Evolutionary conservation across 2,797 vertebrate genomes (phyloP), one percentile per base, ranked within the genome.

Genomic region (Phaenicophaeus curvirostris): DNA sequence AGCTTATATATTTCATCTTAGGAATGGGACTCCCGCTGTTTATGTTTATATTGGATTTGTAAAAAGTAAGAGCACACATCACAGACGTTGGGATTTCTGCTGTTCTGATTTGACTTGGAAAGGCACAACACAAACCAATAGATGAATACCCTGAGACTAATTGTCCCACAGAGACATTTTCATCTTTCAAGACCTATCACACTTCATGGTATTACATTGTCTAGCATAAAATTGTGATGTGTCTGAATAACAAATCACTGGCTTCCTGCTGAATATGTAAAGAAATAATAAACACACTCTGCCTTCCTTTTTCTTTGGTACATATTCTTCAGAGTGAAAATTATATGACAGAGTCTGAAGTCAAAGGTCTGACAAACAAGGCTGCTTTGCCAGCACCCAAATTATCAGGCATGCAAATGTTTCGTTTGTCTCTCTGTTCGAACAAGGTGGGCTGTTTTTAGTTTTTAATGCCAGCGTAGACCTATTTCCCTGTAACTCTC

Each of bases 101-200:
- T 85, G 82, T 78, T 95, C 80, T 77, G 69, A 69, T 95, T 68
- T 91, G 90, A 71, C 85, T 94, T 77, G 65, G 85, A 95, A 85
- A 91, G 59, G 44, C 77, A 78, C 0, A 1, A 55, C 67, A 72
- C 90, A 93, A 96, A 87, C 87, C 85, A 90, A 83, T 80, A 87
- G 91, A 93, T 67, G 73, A 96, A 88, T 41, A 86, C 71, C 81
- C 71, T 1, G 14, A 71, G 71, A 95, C 66, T 68, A 74, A 94
- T 73, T 59, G 79, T 94, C 89, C 92, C 84, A 14, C 35, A 69
- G 92, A 96, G 92, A 87, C 27, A 63, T 76, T 71, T 94, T 69
- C 53, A 85, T 93, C 89, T 95, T 91, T 95, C 91, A 95, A 92
- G 94, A 94, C 87, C 67, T 76, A 85, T 91, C 84, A 86, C 79